Conservation (phyloP, 2,797 vertebrate genomes). For the Nyctibius grandis region DNA sequence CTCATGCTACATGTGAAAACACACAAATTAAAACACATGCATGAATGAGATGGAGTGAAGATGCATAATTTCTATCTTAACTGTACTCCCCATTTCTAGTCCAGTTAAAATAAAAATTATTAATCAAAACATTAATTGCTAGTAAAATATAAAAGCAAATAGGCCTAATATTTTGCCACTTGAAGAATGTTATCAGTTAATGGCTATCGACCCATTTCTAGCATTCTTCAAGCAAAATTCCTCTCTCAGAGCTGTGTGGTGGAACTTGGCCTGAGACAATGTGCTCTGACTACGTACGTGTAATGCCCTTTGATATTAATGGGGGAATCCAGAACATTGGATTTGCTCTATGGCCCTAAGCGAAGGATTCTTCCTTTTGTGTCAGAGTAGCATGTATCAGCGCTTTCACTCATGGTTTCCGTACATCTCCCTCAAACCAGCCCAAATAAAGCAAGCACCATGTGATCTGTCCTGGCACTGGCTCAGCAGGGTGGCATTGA, state of each 20-base stretch:
- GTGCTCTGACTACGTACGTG: neutral
- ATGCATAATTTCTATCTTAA: neutral
- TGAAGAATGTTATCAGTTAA: neutral
- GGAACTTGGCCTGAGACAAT: neutral
- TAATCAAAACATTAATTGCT: neutral
- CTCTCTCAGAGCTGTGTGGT: neutral
- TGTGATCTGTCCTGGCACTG: constrained; percentile 28
- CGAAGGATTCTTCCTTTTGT: constrained; percentile 60
- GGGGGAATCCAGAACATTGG: neutral
- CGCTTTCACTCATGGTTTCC: constrained; percentile 50
- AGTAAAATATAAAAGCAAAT: neutral
- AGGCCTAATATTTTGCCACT: neutral
- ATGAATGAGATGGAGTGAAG: neutral
- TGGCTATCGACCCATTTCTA: neutral
- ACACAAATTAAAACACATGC: neutral
- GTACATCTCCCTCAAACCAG: constrained; percentile 55
- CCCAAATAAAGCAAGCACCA: constrained; percentile 48
- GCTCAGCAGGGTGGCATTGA: constrained; percentile 56
- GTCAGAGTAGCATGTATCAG: constrained; percentile 29
- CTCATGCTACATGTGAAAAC: neutral
- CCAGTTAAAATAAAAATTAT: neutral
- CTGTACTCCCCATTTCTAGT: neutral
- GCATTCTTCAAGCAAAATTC: neutral
- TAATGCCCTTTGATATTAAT: neutral
- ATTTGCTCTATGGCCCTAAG: neutral